Conservation (phyloP, 2,888 invertebrate genomes). For the Acleris holmiana region DNA sequence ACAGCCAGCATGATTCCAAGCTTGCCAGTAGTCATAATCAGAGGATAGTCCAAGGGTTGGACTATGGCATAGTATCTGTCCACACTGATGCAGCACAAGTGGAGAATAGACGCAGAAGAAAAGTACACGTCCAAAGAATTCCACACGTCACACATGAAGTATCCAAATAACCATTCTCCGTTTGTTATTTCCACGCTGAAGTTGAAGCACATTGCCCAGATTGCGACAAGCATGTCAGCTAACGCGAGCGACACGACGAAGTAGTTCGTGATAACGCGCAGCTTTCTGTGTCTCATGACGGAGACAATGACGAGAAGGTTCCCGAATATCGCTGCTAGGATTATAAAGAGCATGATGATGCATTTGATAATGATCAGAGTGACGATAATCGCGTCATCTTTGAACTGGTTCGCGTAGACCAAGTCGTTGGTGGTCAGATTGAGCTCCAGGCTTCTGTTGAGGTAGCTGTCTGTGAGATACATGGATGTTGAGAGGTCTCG, state of each 20-base stretch:
- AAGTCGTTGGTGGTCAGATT: constrained; percentile 68
- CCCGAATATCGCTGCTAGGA: constrained; percentile 94
- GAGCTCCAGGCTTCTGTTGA: constrained; percentile 64
- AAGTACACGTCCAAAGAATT: constrained; percentile 98
- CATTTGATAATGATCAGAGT: constrained; percentile 87
- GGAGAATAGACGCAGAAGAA: constrained; percentile 95
- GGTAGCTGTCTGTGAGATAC: constrained; percentile 73
- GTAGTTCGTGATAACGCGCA: constrained; percentile 95
- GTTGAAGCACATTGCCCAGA: constrained; percentile 97
- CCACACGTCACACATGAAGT: constrained; percentile 97
- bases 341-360: constrained; percentile 94
- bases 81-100: constrained; percentile 96
- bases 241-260: constrained; percentile 97
- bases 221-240: constrained; percentile 97
- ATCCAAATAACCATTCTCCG: constrained; percentile 94
- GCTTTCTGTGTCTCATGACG: constrained; percentile 87
- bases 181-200: constrained; percentile 94
- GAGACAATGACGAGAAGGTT: constrained; percentile 95
- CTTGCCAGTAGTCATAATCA: constrained; percentile 94
- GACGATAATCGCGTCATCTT: constrained; percentile 80
- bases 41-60: constrained; percentile 95
- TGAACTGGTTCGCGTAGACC: constrained; percentile 68
- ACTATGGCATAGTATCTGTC: constrained; percentile 96
- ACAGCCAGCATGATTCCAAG: constrained; percentile 92
- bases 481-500: constrained; percentile 73